Percentiles rank a stretch among this genome's conserved stretches.
Conservation (phyloP, 2,797 vertebrate genomes). For the Sebastes elongatus region DNA sequence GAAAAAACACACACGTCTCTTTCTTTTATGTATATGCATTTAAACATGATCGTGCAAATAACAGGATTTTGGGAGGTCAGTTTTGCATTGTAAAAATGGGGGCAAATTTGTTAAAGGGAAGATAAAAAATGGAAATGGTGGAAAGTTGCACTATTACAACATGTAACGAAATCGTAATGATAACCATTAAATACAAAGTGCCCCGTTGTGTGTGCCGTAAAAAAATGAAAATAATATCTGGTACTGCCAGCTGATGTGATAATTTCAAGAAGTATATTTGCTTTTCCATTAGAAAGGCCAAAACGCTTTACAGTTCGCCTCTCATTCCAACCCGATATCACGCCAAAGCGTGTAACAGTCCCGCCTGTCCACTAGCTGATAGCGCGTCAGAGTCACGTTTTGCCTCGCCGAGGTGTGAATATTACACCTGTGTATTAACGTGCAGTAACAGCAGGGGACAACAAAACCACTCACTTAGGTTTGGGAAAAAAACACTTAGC, state of each 20-base stretch:
- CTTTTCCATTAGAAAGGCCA: not conserved
- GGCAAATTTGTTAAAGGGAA: not conserved
- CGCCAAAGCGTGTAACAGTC: not conserved
- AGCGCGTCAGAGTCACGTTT: not conserved
- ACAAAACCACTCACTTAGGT: no score
- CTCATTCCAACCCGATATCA: not conserved
- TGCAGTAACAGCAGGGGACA: no score
- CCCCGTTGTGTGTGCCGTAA: not conserved
- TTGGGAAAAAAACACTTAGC: no score
- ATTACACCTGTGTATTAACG: not conserved
- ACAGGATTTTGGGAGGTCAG: not conserved
- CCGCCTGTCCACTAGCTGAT: not conserved
- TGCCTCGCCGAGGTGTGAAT: not conserved
- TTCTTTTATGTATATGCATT: not conserved
- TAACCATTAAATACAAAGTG: not conserved
- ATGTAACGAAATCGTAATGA: not conserved
- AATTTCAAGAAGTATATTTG: not conserved
- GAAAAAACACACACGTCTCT: not conserved
- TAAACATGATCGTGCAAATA: not conserved
- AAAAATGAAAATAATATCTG: not conserved
- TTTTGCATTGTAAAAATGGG: not conserved
- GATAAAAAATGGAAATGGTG: not conserved
- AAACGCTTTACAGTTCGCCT: not conserved
- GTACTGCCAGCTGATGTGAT: not conserved
- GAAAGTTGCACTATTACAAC: not conserved